Evolutionary conservation across 2,113 vertebrate species (phyloP), one percentile per base, ranked within the genome.

Genomic region (Xerus inauris): DNA sequence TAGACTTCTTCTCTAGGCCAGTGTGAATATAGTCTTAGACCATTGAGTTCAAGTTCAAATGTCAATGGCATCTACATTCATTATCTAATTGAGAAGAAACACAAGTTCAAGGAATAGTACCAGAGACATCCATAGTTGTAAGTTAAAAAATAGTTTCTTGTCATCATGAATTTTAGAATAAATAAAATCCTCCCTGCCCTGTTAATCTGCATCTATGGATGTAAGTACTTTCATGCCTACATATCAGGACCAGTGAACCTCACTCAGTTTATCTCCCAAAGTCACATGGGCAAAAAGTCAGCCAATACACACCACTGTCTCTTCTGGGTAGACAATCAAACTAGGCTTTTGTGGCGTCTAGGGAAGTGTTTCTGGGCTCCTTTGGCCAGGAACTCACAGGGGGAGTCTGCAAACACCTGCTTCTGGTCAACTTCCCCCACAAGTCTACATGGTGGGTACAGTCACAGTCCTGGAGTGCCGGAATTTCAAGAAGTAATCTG

Each of bases 1-100:
- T 83, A 77, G 47, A 73, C 73, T 82, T 94, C 5, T 94, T 88
- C 51, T 96, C 64, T 32, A 76, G 35, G 89, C 4, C 38, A 95
- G 20, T 6, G 75, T 30, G 40, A 91, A 73, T 79, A 94, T 75
- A 89, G 54, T 30, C 80, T 83, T 94, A 79, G 49, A 49, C 0
- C 0, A 45, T 10, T 62, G 10, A 26, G 17, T 47, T 87, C 47
- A 94, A 8, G 30, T 92, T 95, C 59, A 96, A 96, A 28, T 38
- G 65, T 35, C 12, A 59, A 5, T 86, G 26, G 6, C 17, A 92
- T n/a, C 14, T 93, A 26, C 51, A 76, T 75, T 96, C 16, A 20
- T 92, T 49, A 75, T 65, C 38, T 72, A 89, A 86, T 40, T 79
- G 38, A 79, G n/a, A 81, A 85, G 42, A 90, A 94, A 75, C 49